Evolutionary conservation across 2,797 vertebrate genomes (phyloP), one percentile per base, ranked within the genome.

Genomic region (Enteromius afrohamiltoni): DNA sequence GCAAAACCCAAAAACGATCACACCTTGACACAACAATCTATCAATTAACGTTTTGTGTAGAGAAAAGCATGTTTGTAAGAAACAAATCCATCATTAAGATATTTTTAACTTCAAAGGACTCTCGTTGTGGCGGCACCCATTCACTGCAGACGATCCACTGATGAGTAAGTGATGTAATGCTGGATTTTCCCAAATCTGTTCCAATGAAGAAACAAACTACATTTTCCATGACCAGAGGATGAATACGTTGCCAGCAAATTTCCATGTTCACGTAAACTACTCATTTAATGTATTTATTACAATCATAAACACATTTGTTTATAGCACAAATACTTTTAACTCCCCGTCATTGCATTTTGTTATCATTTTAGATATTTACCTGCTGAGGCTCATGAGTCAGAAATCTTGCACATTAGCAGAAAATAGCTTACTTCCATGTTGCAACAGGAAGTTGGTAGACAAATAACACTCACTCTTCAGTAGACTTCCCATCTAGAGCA

Each of bases 401-500:
- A 29, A 29, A 26, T 29, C 26, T 62, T 62, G 26, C 26, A 29
- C 26, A 16, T 29, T 62, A 62, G 29, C 26, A 62, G 6, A 62
- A 62, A 62, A 62, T 62, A 62, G 9, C 26, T 62, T 62, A 16
- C 26, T 29, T 62, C 58, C 11, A 2, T 6, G 23, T 29, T 62
- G 23, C 13, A 60, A 26, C 5, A 60, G 13, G 11, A 58, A 60
- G 11, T 29, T 5, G 3, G 26, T 14, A 62, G 13, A 62, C 5
- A 1, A 29, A 34, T 5, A 13, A 49, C 77, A 26, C 94, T 95
- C 87, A 99, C 97, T 95, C 95, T 87, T 96, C 94, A 14, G 92
- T 89, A 42, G 94, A 94, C 91, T 93, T 97, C 69, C 98, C 98
- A 87, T 86, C 93, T 70, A 96, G 88, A 29, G 96, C 95, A 88